Evolutionary conservation across 2,888 invertebrate genomes (phyloP), one percentile per base, ranked within the genome.

Genomic region (Vesta saturnalis): DNA sequence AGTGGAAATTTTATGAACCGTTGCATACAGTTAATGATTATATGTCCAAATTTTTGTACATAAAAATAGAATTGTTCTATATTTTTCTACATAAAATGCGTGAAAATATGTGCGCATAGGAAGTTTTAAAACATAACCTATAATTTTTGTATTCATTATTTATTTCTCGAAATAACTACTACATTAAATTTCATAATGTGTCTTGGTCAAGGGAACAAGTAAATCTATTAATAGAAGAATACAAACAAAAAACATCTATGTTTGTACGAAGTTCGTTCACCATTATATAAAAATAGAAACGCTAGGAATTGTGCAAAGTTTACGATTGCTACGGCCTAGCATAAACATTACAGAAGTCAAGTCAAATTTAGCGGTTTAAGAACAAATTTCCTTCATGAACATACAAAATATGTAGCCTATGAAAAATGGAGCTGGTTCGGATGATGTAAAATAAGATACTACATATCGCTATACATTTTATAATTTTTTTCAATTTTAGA

Each of bases 241-340:
- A 55, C 55, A 55, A n/a, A n/a, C n/a, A n/a, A 55, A 55, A 55
- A 55, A 4, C 22, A 23, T 55, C 14, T 23, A 14, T 55, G 55
- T 23, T 55, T 55, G 15, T 55, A 55, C 15, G 55, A 12, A 1
- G 55, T 55, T 2, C 14, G 19, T 6, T 54, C 52, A 4, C 19
- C 19, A 21, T 5, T 2, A 19, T 54, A 21, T 16, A 55, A 55
- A 55, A 55, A 55, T 23, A 22, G 22, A n/a, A 19, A 55, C 14
- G 14, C 23, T 21, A 22, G 55, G 15, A 55, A 10, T 18, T 21
- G 23, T 4, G 5, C 14, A 14, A 5, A 14, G 1, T 14, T 1
- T 55, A n/a, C 8, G 5, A 14, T 1, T 23, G 23, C 1, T 23
- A n/a, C 19, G 22, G 14, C 55, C 55, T n/a, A 4, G 6, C 4